A percentile compares a stretch with the other conserved stretches of the same genome.
Evolutionary conservation across 2,888 invertebrate species (phyloP).

Genomic region (Spisula solida): DNA sequence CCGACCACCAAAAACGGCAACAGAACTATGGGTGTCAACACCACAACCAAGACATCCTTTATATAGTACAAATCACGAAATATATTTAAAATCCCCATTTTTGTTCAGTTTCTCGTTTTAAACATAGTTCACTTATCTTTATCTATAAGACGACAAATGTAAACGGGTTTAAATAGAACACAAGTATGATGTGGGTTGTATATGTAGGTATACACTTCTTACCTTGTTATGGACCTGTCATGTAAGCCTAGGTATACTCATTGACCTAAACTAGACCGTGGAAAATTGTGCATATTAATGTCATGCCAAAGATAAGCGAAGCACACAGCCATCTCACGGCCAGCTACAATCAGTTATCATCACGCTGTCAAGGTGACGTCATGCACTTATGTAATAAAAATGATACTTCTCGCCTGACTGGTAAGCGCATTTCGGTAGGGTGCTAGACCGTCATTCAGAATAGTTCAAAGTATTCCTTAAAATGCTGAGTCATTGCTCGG

Average conservation of each 20-base stretch:
- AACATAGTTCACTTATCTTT: too few relatives aligned
- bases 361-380: too few relatives aligned
- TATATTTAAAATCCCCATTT: slow-evolving; percentile 15
- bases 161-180: not conserved
- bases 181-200: not conserved
- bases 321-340: not conserved
- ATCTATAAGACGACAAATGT: too few relatives aligned
- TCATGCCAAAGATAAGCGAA: not conserved
- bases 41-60: slow-evolving; percentile 66
- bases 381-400: too few relatives aligned
- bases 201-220: not conserved
- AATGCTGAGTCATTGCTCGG: too few relatives aligned
- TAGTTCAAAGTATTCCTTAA: too few relatives aligned
- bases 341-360: too few relatives aligned
- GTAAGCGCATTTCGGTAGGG: too few relatives aligned
- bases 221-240: not conserved
- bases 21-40: slow-evolving; percentile 71
- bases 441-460: too few relatives aligned
- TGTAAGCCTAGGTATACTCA: not conserved
- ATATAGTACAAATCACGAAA: slow-evolving; percentile 63
- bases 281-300: slow-evolving; percentile 1
- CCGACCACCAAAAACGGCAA: slow-evolving; percentile 64
- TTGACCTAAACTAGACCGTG: not conserved
- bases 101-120: not conserved
- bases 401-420: too few relatives aligned